Evolutionary conservation across 1,140 invertebrate genomes (phyloP).

Genomic region (Lineus longissimus): DNA sequence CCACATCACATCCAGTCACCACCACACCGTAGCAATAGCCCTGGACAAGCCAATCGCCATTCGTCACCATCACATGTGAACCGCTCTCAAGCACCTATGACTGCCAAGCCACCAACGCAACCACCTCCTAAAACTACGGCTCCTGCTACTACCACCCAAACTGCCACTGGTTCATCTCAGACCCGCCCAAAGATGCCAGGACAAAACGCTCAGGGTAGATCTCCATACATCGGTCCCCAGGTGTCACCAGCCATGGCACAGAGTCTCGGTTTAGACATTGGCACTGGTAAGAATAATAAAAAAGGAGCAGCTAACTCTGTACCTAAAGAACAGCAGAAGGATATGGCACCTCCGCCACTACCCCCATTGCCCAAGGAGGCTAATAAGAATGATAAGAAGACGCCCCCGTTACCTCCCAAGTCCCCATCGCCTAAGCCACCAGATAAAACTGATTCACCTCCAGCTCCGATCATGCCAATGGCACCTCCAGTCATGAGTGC

Average conservation of each 20-base stretch:
- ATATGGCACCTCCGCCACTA: too few relatives aligned
- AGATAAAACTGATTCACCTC: neutral
- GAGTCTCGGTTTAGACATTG: slow-evolving; percentile 2
- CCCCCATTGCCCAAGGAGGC: neutral
- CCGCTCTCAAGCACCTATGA: neutral
- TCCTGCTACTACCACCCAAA: neutral
- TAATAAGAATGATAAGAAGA: neutral
- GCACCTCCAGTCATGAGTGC: slow-evolving; percentile 1
- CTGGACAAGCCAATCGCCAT: too few relatives aligned
- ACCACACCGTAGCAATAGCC: too few relatives aligned
- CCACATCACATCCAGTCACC: neutral
- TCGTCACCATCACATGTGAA: too few relatives aligned
- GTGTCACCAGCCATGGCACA: slow-evolving; percentile 1
- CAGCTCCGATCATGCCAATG: neutral
- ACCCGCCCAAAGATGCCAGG: too few relatives aligned
- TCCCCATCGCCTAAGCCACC: neutral
- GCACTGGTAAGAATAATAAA: neutral
- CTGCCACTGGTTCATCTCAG: too few relatives aligned
- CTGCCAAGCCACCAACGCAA: neutral
- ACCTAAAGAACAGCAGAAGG: neutral
- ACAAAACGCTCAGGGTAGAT: too few relatives aligned
- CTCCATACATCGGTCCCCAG: slow-evolving; percentile 1
- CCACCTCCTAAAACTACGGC: neutral
- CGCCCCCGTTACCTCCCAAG: neutral
- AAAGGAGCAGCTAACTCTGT: neutral